Evolutionary conservation across 2,113 vertebrate species (phyloP).

Genomic region (Rana temporaria): DNA sequence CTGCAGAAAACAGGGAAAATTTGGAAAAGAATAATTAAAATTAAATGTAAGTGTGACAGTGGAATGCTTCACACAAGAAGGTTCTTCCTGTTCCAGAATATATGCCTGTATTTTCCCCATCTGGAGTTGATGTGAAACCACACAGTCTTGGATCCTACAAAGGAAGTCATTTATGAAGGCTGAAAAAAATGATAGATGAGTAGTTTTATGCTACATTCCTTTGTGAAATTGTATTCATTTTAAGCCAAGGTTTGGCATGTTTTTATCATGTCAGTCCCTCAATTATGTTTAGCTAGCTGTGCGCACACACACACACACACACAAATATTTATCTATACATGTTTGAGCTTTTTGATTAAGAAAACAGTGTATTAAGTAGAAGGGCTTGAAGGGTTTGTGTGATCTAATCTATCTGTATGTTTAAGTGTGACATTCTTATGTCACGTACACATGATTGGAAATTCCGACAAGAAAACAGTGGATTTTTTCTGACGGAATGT

Average conservation of each 20-base stretch:
- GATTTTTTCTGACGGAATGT: no score
- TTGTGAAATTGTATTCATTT: constrained; percentile 49
- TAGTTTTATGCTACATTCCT: constrained; percentile 38
- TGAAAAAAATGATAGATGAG: constrained; percentile 46
- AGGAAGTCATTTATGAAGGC: constrained; percentile 53
- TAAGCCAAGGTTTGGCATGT: neutral
- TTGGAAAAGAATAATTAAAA: constrained; percentile 24
- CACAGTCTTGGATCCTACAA: constrained; percentile 37
- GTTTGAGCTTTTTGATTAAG: no score
- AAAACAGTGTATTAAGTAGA: no score
- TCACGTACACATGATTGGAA: no score
- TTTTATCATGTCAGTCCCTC: neutral
- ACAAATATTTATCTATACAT: no score
- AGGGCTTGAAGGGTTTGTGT: no score
- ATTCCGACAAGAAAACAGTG: no score
- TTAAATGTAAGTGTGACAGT: constrained; percentile 42
- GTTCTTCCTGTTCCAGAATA: constrained; percentile 29
- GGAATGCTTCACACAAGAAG: constrained; percentile 42
- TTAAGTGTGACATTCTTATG: no score
- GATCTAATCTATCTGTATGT: no score
- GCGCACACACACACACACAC: no score
- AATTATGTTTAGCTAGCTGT: neutral
- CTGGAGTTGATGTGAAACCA: constrained; percentile 53
- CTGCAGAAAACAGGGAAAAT: neutral
- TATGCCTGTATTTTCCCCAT: constrained; percentile 40